Base-by-base conservation (phyloP, 2,797 vertebrate genomes). In the Otolemur crassicaudatus region DNA sequence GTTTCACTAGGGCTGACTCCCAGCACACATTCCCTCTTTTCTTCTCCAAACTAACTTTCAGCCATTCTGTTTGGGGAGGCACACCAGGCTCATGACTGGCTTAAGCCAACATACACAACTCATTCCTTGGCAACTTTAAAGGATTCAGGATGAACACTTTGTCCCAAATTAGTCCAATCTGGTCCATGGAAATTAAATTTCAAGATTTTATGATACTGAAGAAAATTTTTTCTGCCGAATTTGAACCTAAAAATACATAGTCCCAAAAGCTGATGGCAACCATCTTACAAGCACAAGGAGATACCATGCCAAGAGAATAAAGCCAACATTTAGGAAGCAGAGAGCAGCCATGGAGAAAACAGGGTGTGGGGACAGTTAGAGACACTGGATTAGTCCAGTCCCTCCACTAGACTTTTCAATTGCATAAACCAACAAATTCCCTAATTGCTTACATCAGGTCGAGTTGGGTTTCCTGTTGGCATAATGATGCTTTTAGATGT, bases 151-250 rank as follows among this genome's bases (percentile, higher is more conserved):
- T 69, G 70, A 37, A 43, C 9, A 60, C 11, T n/a, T 27, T 40
- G 37, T 46, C 61, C 31, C 34, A 73, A 60, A 16, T 73, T 46
- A 63, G 61, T 23, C 31, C 73, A 93, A 70, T 37, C 16, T 27
- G 25, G 19, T n/a, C 40, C 27, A 77, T 0, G 7, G 9, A 90
- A 76, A 49, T 65, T 92, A 46, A 58, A 25, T 70, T 80, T 84
- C 37, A 90, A 73, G 25, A 80, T 69, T 90, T 84, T 63, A 37
- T 43, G 65, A 84, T 49, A 85, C 2, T 27, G 20, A 70, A 93
- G 91, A 56, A 27, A 91, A 88, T 14, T 61, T 92, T 53, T 90
- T 19, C 90, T 83, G 20, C 40, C 88, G 23, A 40, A 77, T 82
- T 49, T 76, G 77, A 87, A 88, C 40, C 77, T 60, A 53, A 46